Base-by-base conservation (phyloP, 2,888 invertebrate genomes). In the Parnassius orleans region DNA sequence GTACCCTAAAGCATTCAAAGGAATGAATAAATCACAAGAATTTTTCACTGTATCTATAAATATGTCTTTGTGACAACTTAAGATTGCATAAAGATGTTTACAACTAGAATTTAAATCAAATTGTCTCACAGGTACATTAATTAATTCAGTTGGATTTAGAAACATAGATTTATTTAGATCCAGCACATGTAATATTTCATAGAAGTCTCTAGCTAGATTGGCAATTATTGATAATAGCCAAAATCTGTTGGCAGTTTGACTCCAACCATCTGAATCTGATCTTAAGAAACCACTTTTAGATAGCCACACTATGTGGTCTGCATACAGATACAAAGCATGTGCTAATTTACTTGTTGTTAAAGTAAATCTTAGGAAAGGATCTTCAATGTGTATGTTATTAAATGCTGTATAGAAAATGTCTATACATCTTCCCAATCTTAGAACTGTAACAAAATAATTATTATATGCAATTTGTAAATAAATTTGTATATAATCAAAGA, bases 301-400 rank as follows among this genome's bases (percentile, higher is more conserved):
- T 2, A 97, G 86, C 96, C 98, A 98, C 44, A 98, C 93, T 44
- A 98, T 92, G 77, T 98, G 97, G 81, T 98, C 98, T 12, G 96
- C 94, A 54, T 97, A 88, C 2, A 98, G 92, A 76, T 95, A 98
- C 41, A 97, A 79, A 0, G 96, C 94, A 79, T 95, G 95, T 41
- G 96, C 93, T 58, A 98, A 90, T 88, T 96, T 96, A 66, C 97
- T 95, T 57, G 97, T 77, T 0, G 96, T 96, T 46, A 97, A 81
- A 42, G 95, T 95, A 10, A 95, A 81, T 69, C 96, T 93, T 19
- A 97, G 84, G 3, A 94, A 90, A 14, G 94, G 78, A 77, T 98
- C 95, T 42, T 95, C 94, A 78, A 97, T 93, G 67, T 95, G 94
- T 65, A 96, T 93, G 12, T 94, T 92, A 60, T 94, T 93, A 57